Percentiles rank a stretch among this genome's conserved stretches.
These are phyloP conservation scores for Scaptomyza pallida DNA, from an alignment of 1,140 invertebrate genomes.

Conservation along the genomic window DNA sequence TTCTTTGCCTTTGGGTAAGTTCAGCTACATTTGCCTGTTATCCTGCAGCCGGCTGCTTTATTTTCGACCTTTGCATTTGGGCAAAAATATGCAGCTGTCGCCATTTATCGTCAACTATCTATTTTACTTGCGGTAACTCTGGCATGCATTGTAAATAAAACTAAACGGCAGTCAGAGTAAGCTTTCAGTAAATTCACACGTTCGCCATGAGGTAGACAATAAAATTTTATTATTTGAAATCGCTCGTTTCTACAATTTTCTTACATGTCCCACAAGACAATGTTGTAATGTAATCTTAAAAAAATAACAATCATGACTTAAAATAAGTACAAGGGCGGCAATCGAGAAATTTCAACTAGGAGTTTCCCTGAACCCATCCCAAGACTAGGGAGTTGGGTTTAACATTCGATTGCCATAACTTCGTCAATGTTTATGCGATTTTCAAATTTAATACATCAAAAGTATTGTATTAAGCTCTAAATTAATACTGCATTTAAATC, in stretches of 20 bases:
- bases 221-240: slow-evolving; percentile 11
- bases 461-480: no score
- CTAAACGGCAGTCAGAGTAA: slow-evolving; percentile 3
- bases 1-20: neutral
- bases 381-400: no score
- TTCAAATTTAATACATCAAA: no score
- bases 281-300: no score
- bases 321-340: no score
- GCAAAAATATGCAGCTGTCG: slow-evolving; percentile 18
- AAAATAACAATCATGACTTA: no score
- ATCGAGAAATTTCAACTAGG: no score
- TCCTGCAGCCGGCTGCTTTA: slow-evolving; percentile 12
- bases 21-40: neutral
- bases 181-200: slow-evolving; percentile 7
- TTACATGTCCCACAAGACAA: neutral
- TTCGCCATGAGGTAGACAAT: neutral
- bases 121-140: neutral
- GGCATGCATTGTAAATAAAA: neutral
- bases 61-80: slow-evolving; percentile 2
- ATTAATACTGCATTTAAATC: no score
- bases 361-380: no score
- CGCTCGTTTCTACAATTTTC: neutral
- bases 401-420: no score
- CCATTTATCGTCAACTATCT: slow-evolving; percentile 12
- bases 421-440: no score